Base-by-base conservation (phyloP, 2,888 invertebrate genomes). In the Lithophane leautieri region DNA sequence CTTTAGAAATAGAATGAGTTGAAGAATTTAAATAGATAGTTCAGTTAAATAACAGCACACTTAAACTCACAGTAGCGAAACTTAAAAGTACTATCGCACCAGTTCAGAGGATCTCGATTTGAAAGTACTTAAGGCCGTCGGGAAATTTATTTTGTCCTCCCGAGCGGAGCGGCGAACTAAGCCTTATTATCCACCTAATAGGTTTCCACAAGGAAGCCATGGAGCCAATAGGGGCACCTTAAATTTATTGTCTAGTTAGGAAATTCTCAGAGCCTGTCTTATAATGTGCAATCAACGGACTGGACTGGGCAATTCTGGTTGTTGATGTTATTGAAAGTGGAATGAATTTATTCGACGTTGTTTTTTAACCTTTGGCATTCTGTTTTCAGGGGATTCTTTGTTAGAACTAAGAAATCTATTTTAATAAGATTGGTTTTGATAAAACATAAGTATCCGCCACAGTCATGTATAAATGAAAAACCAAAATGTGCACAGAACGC, bases 111-210 rank as follows among this genome's bases (percentile, higher is more conserved):
- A 86, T 85, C 82, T 77, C 83, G 83, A 89, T 83, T 88, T 79
- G 81, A 87, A 86, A 87, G 89, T 89, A 82, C 86, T 89, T 89
- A 84, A 84, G 81, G 84, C 82, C 89, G 79, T 78, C 79, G 83
- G 89, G 89, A 89, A 89, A 89, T 89, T 89, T 89, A 89, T 88
- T 89, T 89, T 87, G 84, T 87, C 80, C 84, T 78, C 81, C 70
- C 63, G 61, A 85, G 84, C 85, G 85, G 67, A 82, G 79, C 84
- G 73, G 79, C 72, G 82, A 74, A 83, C 84, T 89, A 83, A 88
- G 85, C 79, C 88, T 89, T 89, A 89, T 89, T 88, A 88, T 87
- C 78, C 78, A 84, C 81, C 81, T 88, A 88, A 89, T 89, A 89
- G 89, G 85, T 87, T 86, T 83, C 82, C 69, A 88, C 84, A 80